Base-by-base conservation (phyloP, 2,888 invertebrate species). In the Seladonia tumulorum region DNA sequence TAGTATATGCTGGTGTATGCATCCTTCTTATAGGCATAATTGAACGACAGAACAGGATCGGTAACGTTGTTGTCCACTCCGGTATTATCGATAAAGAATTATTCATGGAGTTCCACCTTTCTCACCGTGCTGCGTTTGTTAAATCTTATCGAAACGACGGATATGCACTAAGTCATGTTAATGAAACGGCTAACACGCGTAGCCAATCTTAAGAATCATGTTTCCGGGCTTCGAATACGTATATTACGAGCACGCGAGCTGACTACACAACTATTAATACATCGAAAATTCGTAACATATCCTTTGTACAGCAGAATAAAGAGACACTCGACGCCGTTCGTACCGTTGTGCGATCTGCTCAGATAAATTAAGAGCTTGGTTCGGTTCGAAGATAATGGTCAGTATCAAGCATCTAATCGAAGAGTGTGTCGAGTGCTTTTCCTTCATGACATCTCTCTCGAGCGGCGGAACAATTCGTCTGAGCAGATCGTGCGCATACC, bases 401-500 rank as follows among this genome's bases (percentile, higher is more conserved):
- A 85, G 85, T 85, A 85, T 85, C 83, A 83, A 85, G 83, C 84
- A 85, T 83, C 85, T 85, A 85, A 85, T 85, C 85, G 79, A 76
- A 85, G 84, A 83, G 85, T 85, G 85, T 85, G 79, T 72, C 71
- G 83, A 83, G 85, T 85, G 85, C 72, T 80, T 53, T 73, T 85
- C 79, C 85, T 83, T 83, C 75, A 85, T 85, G 85, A 85, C 85
- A 83, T 83, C 79, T 83, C 76, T 79, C n/a, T 45, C 63, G 71
- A 68, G 68, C 68, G 63, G 47, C 73, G 82, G 73, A 77, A 74
- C 77, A 35, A 82, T 83, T 74, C 71, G 49, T 68, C 39, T 57
- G 71, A 76, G 57, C 83, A 83, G 72, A 83, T 42, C 76, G 47
- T 79, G 83, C 76, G 29, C 35, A 85, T 47, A 81, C 75, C 53